Evolutionary conservation across 2,888 invertebrate species (phyloP).

Genomic region (Troides helena): DNA sequence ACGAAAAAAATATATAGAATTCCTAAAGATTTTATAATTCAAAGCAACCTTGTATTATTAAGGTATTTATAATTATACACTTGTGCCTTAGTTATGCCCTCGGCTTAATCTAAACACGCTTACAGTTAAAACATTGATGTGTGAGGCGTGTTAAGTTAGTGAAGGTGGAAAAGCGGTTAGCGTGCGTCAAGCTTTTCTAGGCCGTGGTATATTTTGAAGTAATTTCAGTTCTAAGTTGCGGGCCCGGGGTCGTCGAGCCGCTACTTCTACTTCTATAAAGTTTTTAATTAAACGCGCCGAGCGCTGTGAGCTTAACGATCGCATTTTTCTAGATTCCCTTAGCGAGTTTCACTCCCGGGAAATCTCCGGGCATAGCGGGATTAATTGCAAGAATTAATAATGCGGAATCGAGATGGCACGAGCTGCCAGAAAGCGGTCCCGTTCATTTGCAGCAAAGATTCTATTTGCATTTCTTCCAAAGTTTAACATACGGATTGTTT

Average conservation of each 20-base stretch:
- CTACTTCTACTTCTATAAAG: conserved; percentile 55
- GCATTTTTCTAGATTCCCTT: conserved; percentile 72
- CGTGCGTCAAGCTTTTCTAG: conserved; percentile 16
- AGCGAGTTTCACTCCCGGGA: conserved; percentile 58
- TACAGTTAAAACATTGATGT: neutral
- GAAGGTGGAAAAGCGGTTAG: neutral
- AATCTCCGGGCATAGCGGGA: conserved; percentile 64
- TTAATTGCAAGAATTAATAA: conserved; percentile 73
- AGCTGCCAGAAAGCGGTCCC: conserved; percentile 42
- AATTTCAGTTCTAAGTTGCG: conserved; percentile 25
- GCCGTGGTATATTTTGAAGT: conserved; percentile 21
- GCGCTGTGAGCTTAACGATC: conserved; percentile 63
- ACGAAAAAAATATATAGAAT: too few relatives aligned
- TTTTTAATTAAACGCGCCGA: conserved; percentile 72
- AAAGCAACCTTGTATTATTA: too few relatives aligned
- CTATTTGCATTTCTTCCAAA: conserved; percentile 42
- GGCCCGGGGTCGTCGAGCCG: conserved; percentile 46
- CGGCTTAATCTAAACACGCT: neutral
- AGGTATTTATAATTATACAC: too few relatives aligned
- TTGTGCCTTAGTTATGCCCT: too few relatives aligned
- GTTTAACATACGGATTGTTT: conserved; percentile 17
- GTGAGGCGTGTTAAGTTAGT: neutral
- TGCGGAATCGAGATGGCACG: conserved; percentile 55
- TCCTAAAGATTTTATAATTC: too few relatives aligned
- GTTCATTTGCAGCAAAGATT: conserved; percentile 53